Conservation (phyloP, 2,888 invertebrate species). For the Hecatera dysodea region DNA sequence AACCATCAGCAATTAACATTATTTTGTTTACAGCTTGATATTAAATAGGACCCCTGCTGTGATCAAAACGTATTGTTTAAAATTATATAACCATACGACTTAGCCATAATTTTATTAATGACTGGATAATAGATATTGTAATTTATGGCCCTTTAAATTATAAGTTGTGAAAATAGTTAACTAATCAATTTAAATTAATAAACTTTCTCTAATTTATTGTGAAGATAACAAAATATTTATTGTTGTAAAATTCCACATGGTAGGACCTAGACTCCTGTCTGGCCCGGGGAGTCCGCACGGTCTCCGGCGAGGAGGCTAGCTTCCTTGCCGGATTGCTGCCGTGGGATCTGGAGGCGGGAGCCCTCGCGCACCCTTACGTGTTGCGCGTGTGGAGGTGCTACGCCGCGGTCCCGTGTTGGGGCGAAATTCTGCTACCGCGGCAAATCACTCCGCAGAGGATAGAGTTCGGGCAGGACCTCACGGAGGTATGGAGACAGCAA, state of each 20-base stretch:
- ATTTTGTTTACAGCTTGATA: conserved; percentile 32
- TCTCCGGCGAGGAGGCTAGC: too few relatives aligned
- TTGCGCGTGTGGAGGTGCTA: too few relatives aligned
- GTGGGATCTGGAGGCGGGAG: too few relatives aligned
- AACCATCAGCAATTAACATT: conserved; percentile 21
- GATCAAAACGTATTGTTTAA: conserved; percentile 20
- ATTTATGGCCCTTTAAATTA: background rate
- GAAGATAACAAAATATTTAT: background rate
- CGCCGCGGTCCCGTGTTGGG: too few relatives aligned
- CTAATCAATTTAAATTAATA: background rate
- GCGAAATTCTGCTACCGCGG: too few relatives aligned
- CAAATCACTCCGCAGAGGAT: too few relatives aligned
- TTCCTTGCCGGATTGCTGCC: too few relatives aligned
- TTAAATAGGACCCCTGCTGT: conserved; percentile 35
- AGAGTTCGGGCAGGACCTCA: too few relatives aligned
- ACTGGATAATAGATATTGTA: background rate
- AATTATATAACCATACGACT: conserved; percentile 2
- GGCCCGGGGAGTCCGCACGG: too few relatives aligned
- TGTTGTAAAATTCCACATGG: background rate
- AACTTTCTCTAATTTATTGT: background rate
- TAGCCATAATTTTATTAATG: conserved; percentile 1
- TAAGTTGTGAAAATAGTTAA: background rate
- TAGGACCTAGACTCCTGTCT: background rate
- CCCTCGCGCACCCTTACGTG: too few relatives aligned
- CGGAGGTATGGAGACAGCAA: too few relatives aligned